phyloP scores from a whole-genome alignment of 2,113 vertebrate genomes.

The Pavo muticus region DNA sequence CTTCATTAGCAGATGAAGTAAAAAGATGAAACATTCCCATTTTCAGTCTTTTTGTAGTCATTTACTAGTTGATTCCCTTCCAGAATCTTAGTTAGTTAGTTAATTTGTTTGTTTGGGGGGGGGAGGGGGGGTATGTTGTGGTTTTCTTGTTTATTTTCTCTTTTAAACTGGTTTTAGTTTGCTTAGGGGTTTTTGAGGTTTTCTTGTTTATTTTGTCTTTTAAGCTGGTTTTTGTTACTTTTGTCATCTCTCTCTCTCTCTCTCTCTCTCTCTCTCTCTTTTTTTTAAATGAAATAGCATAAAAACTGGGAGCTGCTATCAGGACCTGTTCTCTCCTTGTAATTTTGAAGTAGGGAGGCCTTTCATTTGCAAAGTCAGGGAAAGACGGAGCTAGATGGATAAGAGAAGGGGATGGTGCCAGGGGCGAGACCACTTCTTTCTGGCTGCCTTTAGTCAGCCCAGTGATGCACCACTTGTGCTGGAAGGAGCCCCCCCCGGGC shows the following conservation, averaged over 20 bases:
- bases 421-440: neutral
- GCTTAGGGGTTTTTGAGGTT: neutral
- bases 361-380: neutral
- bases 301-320: neutral
- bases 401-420: neutral
- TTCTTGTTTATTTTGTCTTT: neutral
- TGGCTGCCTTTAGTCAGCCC: neutral
- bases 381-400: accelerated
- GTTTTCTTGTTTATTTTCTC: no score
- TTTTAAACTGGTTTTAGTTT: no score
- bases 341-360: neutral
- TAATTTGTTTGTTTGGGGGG: neutral
- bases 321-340: neutral
- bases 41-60: neutral
- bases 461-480: accelerated
- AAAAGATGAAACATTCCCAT: neutral
- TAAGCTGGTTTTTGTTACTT: neutral
- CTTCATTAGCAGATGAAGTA: neutral
- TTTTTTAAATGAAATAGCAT: neutral
- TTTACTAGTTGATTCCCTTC: neutral
- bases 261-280: neutral
- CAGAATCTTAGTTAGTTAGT: neutral
- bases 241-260: neutral
- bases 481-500: neutral
- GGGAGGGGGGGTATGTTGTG: no score